These are phyloP conservation scores for Piaya cayana DNA, from an alignment of 2,113 vertebrate species.

Conservation along the genomic window DNA sequence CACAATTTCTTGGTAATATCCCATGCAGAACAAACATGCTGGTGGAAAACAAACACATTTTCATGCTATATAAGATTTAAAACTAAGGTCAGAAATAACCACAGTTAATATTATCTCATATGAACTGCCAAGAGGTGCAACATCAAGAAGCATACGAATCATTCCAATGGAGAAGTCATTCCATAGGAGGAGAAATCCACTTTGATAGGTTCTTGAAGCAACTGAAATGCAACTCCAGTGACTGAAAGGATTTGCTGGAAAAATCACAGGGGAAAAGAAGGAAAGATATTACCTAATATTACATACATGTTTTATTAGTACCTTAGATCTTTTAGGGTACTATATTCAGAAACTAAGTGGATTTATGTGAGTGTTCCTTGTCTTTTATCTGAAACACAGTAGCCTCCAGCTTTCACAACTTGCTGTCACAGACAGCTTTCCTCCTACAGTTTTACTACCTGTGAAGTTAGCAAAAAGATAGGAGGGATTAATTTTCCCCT, in stretches of 20 bases:
- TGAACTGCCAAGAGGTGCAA: neutral
- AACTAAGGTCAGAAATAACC: neutral
- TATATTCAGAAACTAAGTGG: neutral
- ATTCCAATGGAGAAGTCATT: neutral
- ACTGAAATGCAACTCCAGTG: neutral
- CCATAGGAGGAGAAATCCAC: neutral
- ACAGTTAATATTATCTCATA: neutral
- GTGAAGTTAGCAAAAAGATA: neutral
- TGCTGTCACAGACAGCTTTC: neutral
- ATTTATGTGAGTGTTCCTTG: neutral
- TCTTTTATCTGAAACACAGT: neutral
- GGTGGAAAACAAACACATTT: neutral
- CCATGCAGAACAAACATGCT: neutral
- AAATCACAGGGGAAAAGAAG: neutral
- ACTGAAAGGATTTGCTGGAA: neutral
- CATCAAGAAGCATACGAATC: neutral
- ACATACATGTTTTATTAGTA: neutral
- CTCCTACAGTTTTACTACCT: neutral
- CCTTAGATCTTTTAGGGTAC: neutral
- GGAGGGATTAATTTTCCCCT: neutral
- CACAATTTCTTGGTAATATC: neutral
- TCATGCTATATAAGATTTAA: neutral
- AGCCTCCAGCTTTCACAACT: neutral
- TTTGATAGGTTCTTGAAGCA: neutral
- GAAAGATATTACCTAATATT: neutral